Percentiles rank a stretch among this genome's conserved stretches.
phyloP scores from a whole-genome alignment of 2,797 vertebrate species.

The Meda fulgida region DNA sequence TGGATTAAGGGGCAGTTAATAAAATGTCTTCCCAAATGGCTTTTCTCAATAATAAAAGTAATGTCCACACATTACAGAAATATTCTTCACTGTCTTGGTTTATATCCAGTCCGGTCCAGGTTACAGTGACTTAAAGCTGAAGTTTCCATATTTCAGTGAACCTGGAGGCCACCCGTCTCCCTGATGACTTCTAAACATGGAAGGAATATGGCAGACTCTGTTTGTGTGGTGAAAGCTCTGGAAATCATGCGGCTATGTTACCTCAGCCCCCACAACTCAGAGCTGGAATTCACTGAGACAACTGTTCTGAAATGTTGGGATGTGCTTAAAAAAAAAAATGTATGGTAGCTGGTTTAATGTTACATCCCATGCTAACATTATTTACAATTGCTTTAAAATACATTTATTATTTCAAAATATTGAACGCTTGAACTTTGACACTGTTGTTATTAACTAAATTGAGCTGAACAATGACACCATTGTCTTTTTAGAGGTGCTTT shows the following conservation, averaged over 20 bases:
- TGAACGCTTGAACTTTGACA: too few species aligned
- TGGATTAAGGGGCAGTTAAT: slow-evolving; percentile 73
- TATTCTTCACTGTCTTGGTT: slow-evolving; percentile 47
- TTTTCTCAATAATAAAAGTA: slow-evolving; percentile 67
- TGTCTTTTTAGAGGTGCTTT: not conserved
- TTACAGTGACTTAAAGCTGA: slow-evolving; percentile 53
- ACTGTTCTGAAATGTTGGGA: not conserved
- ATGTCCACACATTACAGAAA: slow-evolving; percentile 67
- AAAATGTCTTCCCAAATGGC: slow-evolving; percentile 71
- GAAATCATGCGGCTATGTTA: slow-evolving; percentile 38
- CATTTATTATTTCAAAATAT: not conserved
- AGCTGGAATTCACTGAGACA: slow-evolving; percentile 28
- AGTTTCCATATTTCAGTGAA: slow-evolving; percentile 19
- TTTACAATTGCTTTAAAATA: not conserved
- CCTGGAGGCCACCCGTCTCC: slow-evolving; percentile 32
- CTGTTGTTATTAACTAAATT: too few species aligned
- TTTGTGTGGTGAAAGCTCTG: slow-evolving; percentile 33
- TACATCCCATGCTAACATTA: not conserved
- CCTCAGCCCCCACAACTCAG: slow-evolving; percentile 45
- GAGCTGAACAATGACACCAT: too few species aligned
- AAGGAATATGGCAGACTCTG: slow-evolving; percentile 35
- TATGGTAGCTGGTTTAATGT: not conserved
- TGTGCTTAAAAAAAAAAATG: not conserved
- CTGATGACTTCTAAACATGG: slow-evolving; percentile 42
- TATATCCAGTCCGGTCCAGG: slow-evolving; percentile 57